A percentile compares a stretch with the other conserved stretches of the same genome.
Conservation (phyloP, 2,797 vertebrate genomes). For the Eptatretus atami region DNA sequence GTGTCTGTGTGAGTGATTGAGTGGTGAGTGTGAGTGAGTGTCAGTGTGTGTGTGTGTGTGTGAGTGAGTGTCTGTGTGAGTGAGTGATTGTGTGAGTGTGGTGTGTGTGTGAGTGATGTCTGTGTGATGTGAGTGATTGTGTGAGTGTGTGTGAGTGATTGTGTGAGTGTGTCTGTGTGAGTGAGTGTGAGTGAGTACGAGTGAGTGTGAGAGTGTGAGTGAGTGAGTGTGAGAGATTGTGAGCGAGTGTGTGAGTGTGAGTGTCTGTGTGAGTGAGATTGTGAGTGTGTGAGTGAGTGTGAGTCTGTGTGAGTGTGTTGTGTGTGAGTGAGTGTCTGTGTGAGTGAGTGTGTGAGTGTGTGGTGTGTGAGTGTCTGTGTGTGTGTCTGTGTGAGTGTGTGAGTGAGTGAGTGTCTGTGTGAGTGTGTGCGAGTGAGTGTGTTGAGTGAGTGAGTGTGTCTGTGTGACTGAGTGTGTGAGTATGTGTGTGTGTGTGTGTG, state of each 20-base stretch:
- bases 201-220: not conserved
- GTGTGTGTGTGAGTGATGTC: too few relatives aligned
- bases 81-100: too few relatives aligned
- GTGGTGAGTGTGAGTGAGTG: not conserved
- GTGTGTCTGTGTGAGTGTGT: not conserved
- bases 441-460: not conserved
- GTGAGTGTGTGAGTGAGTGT: not conserved
- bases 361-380: not conserved
- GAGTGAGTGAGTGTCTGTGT: conserved; percentile 2
- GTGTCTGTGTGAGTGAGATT: not conserved
- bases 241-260: not conserved
- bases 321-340: not conserved
- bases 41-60: too few relatives aligned
- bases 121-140: too few relatives aligned
- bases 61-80: too few relatives aligned
- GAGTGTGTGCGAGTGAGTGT: not conserved
- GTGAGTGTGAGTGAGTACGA: not conserved
- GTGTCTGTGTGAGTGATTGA: not conserved
- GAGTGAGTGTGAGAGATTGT: not conserved
- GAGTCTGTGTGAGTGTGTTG: not conserved
- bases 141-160: too few relatives aligned
- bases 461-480: not conserved
- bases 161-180: too few relatives aligned
- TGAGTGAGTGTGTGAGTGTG: not conserved
- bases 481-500: not conserved